These are phyloP conservation scores for Protosalanx chinensis DNA, from an alignment of 2,797 vertebrate genomes.

Conservation along the genomic window DNA sequence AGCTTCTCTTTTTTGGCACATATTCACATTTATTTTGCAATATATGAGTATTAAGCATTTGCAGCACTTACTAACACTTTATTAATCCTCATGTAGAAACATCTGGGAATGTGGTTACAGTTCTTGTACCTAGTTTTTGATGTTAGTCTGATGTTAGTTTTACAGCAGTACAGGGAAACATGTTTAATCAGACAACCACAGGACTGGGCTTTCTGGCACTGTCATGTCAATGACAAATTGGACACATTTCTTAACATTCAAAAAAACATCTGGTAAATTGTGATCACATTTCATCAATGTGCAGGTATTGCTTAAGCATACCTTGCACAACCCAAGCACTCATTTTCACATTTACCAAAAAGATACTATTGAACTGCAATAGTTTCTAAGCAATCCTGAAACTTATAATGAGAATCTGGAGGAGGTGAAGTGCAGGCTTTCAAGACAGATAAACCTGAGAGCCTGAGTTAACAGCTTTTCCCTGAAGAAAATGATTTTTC, in stretches of 20 bases:
- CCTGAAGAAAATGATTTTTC: constrained; percentile 59
- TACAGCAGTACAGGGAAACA: not conserved
- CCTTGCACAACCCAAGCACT: constrained; percentile 16
- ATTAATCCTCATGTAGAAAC: too few relatives aligned
- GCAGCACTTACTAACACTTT: too few relatives aligned
- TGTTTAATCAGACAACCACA: not conserved
- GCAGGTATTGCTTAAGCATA: not conserved
- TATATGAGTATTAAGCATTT: too few relatives aligned
- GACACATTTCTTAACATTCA: not conserved
- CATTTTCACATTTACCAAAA: constrained; percentile 31
- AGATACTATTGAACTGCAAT: constrained; percentile 36
- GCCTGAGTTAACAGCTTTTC: constrained; percentile 60
- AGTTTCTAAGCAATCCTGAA: constrained; percentile 49
- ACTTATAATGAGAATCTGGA: constrained; percentile 58
- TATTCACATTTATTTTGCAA: too few relatives aligned
- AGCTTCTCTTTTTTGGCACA: not conserved
- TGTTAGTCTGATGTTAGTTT: not conserved
- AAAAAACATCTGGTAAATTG: not conserved
- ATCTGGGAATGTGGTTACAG: not conserved
- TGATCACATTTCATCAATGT: constrained; percentile 3
- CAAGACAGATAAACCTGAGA: constrained; percentile 61
- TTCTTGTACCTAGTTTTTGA: not conserved
- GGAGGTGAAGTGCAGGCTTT: constrained; percentile 47
- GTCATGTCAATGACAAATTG: not conserved
- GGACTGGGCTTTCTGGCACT: not conserved